Percentiles rank a stretch among this genome's conserved stretches.
These are phyloP conservation scores for Eumaeus atala DNA, from an alignment of 1,140 invertebrate species.

Conservation along the genomic window DNA sequence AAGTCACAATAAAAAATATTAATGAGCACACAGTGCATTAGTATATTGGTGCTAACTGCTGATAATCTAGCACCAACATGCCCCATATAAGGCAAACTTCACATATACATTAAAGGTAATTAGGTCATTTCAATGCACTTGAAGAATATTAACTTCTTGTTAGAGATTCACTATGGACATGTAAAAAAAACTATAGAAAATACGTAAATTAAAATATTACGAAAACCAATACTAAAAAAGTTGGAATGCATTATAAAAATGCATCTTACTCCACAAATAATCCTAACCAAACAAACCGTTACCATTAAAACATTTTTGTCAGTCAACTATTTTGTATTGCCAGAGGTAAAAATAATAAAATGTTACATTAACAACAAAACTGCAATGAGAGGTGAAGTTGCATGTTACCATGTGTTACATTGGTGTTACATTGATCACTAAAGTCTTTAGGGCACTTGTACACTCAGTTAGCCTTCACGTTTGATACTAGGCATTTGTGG, in stretches of 20 bases:
- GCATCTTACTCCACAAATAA: slow-evolving; percentile 2
- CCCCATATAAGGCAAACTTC: neutral
- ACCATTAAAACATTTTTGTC: neutral
- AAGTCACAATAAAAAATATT: too few species aligned
- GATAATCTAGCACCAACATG: too few species aligned
- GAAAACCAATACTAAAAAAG: neutral
- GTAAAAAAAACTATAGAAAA: neutral
- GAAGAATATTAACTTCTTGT: neutral
- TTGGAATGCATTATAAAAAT: slow-evolving; percentile 11
- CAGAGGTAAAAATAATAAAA: slow-evolving; percentile 2
- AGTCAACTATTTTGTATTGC: slow-evolving; percentile 13
- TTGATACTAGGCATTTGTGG: slow-evolving; percentile 69
- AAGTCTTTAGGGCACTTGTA: slow-evolving; percentile 36
- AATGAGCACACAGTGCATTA: too few species aligned
- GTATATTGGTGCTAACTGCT: too few species aligned
- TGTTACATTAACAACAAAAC: slow-evolving; percentile 15
- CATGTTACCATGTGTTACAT: slow-evolving; percentile 42
- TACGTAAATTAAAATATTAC: neutral
- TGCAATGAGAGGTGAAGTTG: slow-evolving; percentile 25
- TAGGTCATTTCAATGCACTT: too few species aligned
- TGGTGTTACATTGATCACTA: slow-evolving; percentile 51
- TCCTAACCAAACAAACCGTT: slow-evolving; percentile 3
- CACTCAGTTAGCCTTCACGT: slow-evolving; percentile 54
- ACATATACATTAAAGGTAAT: too few species aligned
- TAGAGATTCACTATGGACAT: slow-evolving; percentile 7